Conservation (phyloP, 1,140 invertebrate species). For the Danaus plexippus region DNA sequence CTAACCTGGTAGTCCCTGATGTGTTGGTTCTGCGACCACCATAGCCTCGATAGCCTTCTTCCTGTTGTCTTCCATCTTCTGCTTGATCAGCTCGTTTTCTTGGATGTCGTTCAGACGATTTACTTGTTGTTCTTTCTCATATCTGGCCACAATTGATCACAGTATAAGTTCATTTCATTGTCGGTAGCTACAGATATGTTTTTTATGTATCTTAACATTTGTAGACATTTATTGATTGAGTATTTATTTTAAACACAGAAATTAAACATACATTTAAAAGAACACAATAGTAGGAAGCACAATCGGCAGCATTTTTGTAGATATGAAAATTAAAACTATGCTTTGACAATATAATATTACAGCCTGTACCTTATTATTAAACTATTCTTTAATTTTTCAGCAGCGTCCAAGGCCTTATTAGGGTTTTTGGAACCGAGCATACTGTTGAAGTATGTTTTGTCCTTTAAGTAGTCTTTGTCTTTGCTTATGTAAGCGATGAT, state of each 20-base stretch:
- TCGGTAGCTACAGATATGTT: too few relatives aligned
- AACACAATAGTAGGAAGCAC: background rate
- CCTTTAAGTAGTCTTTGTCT: conserved; percentile 70
- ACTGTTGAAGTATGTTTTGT: conserved; percentile 73
- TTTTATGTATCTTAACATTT: too few relatives aligned
- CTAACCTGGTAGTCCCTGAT: conserved; percentile 40
- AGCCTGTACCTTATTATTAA: conserved; percentile 72
- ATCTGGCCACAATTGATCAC: conserved; percentile 26
- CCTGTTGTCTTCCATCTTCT: conserved; percentile 61
- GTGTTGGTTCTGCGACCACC: conserved; percentile 31
- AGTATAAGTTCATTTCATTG: too few relatives aligned
- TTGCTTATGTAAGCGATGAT: conserved; percentile 73
- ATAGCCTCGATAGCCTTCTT: conserved; percentile 55
- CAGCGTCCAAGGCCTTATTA: conserved; percentile 71
- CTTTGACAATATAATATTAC: background rate
- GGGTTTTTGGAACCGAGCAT: conserved; percentile 66
- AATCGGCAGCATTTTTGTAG: too few relatives aligned
- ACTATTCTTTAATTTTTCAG: conserved; percentile 70
- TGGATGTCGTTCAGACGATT: conserved; percentile 56
- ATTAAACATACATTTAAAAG: conserved; percentile 7
- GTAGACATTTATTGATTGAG: too few relatives aligned
- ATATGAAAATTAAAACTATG: background rate
- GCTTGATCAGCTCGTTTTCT: conserved; percentile 56
- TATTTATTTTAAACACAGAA: too few relatives aligned
- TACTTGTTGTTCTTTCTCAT: conserved; percentile 48